These are phyloP conservation scores for Arremon brunneinucha DNA, from an alignment of 2,797 vertebrate species.

Conservation along the genomic window DNA sequence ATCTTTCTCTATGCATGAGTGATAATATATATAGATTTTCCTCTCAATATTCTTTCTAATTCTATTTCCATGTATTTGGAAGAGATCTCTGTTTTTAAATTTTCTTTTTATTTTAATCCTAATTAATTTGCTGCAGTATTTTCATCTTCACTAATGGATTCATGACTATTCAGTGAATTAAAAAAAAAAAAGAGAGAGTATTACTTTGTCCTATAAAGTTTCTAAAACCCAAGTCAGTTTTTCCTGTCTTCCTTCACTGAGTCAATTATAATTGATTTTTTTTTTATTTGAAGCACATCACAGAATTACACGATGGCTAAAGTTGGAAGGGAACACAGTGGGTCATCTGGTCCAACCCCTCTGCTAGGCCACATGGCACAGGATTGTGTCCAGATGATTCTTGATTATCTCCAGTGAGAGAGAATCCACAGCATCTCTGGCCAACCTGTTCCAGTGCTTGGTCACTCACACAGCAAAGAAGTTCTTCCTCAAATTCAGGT, in stretches of 20 bases:
- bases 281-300: neutral
- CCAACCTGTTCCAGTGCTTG: neutral
- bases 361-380: neutral
- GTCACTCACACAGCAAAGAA: neutral
- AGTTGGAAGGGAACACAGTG: neutral
- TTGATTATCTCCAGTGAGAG: neutral
- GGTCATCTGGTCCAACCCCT: neutral
- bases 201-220: neutral
- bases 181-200: neutral
- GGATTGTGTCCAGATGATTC: neutral
- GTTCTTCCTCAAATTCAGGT: neutral
- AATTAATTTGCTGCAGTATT: neutral
- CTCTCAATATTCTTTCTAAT: neutral
- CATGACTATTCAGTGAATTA: neutral
- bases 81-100: neutral
- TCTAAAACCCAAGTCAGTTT: neutral
- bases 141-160: neutral
- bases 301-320: neutral
- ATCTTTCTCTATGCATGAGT: neutral
- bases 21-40: neutral
- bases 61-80: neutral
- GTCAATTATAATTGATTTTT: neutral
- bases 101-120: neutral
- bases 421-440: neutral
- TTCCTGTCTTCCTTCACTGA: neutral